Evolutionary conservation across 2,888 invertebrate genomes (phyloP), one percentile per base, ranked within the genome.

Genomic region (Pediacus dermestoides): DNA sequence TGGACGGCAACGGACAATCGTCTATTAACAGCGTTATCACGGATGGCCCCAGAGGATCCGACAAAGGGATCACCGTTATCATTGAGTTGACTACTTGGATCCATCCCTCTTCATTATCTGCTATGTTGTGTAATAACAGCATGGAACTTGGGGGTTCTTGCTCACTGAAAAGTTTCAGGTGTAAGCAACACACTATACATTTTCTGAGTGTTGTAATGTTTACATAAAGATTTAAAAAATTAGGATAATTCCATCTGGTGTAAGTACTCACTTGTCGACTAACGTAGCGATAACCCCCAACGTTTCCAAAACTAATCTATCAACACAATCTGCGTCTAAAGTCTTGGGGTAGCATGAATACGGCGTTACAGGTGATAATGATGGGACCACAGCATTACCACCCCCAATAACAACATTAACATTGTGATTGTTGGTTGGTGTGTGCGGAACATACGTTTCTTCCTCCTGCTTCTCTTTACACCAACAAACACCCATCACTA

Each of bases 31-130:
- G 75, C 1, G 88, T 88, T 46, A 94, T 91, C 22, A 91, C 89
- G 10, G 91, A 90, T 1, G 92, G 90, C 1, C 93, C 93, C 42
- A 93, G 76, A 50, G 90, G 83, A 67, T 92, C 84, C 37, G 83
- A 78, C 52, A 85, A 72, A 0, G 93, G 92, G 45, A 92, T 86
- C 11, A 85, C 81, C 54, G 82, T 79, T 23, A 90, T 81, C 75
- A 92, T 80, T 0, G 89, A 88, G 42, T 80, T 78, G 0, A 92
- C 83, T 21, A 93, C 84, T 65, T 86, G 83, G 43, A 90, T 80
- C 92, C 93, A 95, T 1, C 93, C 93, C 39, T 88, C 88, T 58
- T 90, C 90, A 55, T 85, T 84, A 49, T 93, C 92, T 23, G 93
- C 92, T 44, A 93, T 87, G 44, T 80, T 76, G 61, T 91, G 88